Evolutionary conservation across 2,888 invertebrate species (phyloP).

Genomic region (Beris morrisii): DNA sequence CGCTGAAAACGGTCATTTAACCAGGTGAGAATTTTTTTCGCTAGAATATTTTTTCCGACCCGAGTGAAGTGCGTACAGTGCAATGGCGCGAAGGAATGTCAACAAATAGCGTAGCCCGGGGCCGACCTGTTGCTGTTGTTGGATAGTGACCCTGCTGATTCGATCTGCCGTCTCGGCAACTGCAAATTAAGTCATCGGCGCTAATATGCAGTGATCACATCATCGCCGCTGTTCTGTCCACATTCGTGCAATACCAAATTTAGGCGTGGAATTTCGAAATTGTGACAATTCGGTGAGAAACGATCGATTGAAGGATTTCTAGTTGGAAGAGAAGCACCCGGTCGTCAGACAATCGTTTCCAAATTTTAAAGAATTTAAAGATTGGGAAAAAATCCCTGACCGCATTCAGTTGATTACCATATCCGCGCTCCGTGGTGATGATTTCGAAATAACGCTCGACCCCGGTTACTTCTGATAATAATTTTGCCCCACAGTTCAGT

Average conservation of each 20-base stretch:
- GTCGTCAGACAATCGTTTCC: slow-evolving; percentile 1
- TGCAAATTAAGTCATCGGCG: too few species aligned
- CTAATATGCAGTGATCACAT: too few species aligned
- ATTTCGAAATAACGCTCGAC: background rate
- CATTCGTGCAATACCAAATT: too few species aligned
- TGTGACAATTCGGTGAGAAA: too few species aligned
- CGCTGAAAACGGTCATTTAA: slow-evolving; percentile 17
- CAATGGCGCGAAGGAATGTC: background rate
- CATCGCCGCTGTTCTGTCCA: too few species aligned
- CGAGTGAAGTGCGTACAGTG: slow-evolving; percentile 4
- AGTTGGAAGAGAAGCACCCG: background rate
- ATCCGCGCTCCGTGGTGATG: background rate
- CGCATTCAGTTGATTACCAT: background rate
- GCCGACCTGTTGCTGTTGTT: slow-evolving; percentile 15
- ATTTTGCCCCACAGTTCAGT: background rate
- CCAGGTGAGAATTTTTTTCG: slow-evolving; percentile 18
- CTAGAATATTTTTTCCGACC: background rate
- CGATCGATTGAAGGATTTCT: background rate
- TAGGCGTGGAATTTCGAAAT: too few species aligned
- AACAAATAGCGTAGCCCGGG: background rate
- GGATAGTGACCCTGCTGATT: background rate
- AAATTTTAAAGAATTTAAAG: background rate
- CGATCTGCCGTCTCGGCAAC: too few species aligned
- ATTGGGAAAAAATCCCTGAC: background rate
- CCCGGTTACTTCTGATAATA: background rate